Evolutionary conservation across 2,113 vertebrate species (phyloP), one percentile per base, ranked within the genome.

Genomic region (Urocolius indicus): DNA sequence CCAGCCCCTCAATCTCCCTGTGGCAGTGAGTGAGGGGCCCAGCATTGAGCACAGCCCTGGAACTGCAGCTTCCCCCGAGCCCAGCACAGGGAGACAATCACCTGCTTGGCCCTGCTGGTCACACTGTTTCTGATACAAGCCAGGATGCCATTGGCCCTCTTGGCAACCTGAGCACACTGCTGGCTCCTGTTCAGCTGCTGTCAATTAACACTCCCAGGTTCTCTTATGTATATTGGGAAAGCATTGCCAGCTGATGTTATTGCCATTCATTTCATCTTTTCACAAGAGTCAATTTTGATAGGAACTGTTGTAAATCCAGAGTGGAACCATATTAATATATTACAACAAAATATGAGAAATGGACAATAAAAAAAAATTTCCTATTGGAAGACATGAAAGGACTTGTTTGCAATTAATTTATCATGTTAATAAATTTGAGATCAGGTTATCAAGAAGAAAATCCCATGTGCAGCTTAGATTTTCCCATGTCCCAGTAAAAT

Each of bases 381-480:
- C 52, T 34, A 17, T 63, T 63, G 29, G 65, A 46, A 72, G 22
- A 54, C 7, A 15, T 5, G 17, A 62, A 27, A 19, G 27, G 52
- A 75, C 29, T 92, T 85, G 27, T 38, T 46, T 78, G 62, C 58
- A 57, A 59, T 29, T 65, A 7, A 34, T 76, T 59, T 55, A 43
- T 21, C 22, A 10, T 3, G 2, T 22, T 27, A 74, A 73, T 24
- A 11, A 66, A 54, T 45, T 54, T 41, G 34, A 91, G 34, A 91
- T 87, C 18, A 43, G 12, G 26, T 45, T 67, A 20, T 43, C 83
- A 57, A 41, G 46, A 46, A 46, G 49, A 57, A 85, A 79, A 52
- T 20, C 22, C 19, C 41, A 6, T 0, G 0, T 57, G 46, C 29
- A 48, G 22, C 22, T 54, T 26, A 41, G 27, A 29, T 62, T 79